Base-by-base conservation (phyloP, 2,888 invertebrate species). In the Xanthostigma xanthostigma region DNA sequence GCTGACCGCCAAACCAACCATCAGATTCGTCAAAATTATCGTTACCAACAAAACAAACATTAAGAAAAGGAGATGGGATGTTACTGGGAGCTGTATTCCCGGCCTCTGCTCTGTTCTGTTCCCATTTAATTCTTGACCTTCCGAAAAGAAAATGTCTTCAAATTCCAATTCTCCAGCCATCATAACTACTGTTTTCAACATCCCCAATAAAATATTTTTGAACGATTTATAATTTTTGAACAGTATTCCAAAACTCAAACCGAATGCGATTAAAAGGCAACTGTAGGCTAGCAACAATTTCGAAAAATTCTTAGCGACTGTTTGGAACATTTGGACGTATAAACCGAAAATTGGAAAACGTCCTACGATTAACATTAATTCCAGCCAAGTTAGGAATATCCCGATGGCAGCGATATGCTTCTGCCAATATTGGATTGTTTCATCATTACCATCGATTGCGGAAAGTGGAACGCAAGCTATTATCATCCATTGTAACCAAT, bases 161-260 rank as follows among this genome's bases (percentile, higher is more conserved):
- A 84, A 87, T 62, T 88, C 88, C 44, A 89, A 62, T 63, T 90
- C 89, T 0, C 89, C 89, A 0, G 87, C 83, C 88, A 90, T 87
- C 89, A 90, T 89, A 57, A 88, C 83, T 11, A 89, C 76, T 0
- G 86, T 84, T 66, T 89, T 88, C 1, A 89, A 67, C 0, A 88
- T 60, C 0, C 78, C 75, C 46, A 75, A 72, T 1, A 75, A 69
- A 3, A 85, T 72, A 54, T 79, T 76, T 50, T 66, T 61, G 61
- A 86, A 87, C 0, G 87, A 75, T 34, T 78, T 75, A 60, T 85
- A 84, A 58, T 84, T 82, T 44, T 82, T 79, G 60, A 89, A 87
- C 5, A 90, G 67, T 2, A 90, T 84, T n/a, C 81, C 81, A 56
- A 90, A 89, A 50, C 84, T 83, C 14, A 90, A 64, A 0, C 84